Percentiles rank a stretch among this genome's conserved stretches.
phyloP scores from a whole-genome alignment of 2,113 vertebrate genomes.

The Prionailurus bengalensis region DNA sequence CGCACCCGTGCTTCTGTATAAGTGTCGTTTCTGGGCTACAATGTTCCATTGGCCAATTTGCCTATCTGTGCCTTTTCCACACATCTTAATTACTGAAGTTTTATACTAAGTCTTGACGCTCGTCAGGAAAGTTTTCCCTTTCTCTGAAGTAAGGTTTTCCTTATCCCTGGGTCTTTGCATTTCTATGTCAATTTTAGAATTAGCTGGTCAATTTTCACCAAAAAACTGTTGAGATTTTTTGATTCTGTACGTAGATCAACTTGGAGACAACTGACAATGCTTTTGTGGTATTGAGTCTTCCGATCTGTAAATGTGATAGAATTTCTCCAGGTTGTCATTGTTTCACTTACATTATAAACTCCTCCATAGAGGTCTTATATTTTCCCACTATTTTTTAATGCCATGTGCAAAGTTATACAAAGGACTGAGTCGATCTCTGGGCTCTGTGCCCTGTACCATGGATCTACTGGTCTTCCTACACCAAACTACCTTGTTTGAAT shows the following conservation, averaged over 20 bases:
- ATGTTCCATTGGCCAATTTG: not conserved
- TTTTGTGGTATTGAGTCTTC: not conserved
- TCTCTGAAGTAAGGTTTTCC: not conserved
- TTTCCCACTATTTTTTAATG: not conserved
- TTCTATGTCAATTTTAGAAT: not conserved
- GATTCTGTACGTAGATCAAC: not conserved
- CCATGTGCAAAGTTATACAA: not conserved
- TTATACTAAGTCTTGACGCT: not conserved
- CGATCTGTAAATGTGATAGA: not conserved
- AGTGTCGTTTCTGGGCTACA: not conserved
- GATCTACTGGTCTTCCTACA: not conserved
- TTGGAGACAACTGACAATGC: not conserved
- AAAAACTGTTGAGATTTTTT: not conserved
- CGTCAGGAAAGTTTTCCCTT: not conserved
- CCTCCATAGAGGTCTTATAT: not conserved
- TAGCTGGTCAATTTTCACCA: not conserved
- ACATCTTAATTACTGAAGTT: not conserved
- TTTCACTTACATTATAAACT: not conserved
- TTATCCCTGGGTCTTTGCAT: not conserved
- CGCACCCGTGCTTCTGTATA: not conserved
- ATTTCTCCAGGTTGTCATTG: not conserved
- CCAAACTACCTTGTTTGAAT: not conserved
- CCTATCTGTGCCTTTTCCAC: not conserved
- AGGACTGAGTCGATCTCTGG: not conserved
- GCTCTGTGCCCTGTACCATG: not conserved